A percentile compares a stretch with the other conserved stretches of the same genome.
phyloP scores from a whole-genome alignment of 2,888 invertebrate genomes.

The Apeira syringaria region DNA sequence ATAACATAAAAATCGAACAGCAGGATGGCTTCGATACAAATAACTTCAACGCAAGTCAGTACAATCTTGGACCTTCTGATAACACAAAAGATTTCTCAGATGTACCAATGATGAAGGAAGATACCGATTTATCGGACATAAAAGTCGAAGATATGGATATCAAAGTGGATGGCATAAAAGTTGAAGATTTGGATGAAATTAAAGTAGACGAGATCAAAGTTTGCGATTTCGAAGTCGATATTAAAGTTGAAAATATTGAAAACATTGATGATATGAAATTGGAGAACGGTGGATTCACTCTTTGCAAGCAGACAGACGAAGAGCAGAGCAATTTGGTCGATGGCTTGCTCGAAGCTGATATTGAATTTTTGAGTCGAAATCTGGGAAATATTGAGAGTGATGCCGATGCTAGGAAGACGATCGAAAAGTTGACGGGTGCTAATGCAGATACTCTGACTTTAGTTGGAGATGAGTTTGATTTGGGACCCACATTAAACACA shows the following conservation, averaged over 20 bases:
- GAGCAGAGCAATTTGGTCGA: constrained; percentile 69
- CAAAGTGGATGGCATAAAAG: constrained; percentile 72
- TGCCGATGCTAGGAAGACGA: constrained; percentile 78
- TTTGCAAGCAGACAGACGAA: constrained; percentile 67
- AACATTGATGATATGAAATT: constrained; percentile 73
- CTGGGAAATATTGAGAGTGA: constrained; percentile 79
- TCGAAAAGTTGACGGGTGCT: constrained; percentile 76
- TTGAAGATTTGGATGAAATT: constrained; percentile 68
- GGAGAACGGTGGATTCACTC: constrained; percentile 66
- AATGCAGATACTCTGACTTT: constrained; percentile 74
- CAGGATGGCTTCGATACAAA: constrained; percentile 63
- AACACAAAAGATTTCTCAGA: constrained; percentile 66
- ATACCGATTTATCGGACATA: constrained; percentile 71
- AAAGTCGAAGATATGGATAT: constrained; percentile 78
- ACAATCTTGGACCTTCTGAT: constrained; percentile 57
- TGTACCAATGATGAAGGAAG: constrained; percentile 66
- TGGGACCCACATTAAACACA: constrained; percentile 72
- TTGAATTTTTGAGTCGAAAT: constrained; percentile 77
- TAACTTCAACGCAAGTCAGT: constrained; percentile 68
- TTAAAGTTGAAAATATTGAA: constrained; percentile 71
- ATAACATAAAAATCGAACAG: constrained; percentile 69
- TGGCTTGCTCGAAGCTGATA: constrained; percentile 75
- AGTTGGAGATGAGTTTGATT: constrained; percentile 76
- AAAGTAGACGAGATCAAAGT: constrained; percentile 72
- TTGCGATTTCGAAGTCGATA: constrained; percentile 65